A percentile compares a stretch with the other conserved stretches of the same genome.
These are phyloP conservation scores for Conops quadrifasciatus DNA, from an alignment of 2,888 invertebrate genomes.

Conservation along the genomic window DNA sequence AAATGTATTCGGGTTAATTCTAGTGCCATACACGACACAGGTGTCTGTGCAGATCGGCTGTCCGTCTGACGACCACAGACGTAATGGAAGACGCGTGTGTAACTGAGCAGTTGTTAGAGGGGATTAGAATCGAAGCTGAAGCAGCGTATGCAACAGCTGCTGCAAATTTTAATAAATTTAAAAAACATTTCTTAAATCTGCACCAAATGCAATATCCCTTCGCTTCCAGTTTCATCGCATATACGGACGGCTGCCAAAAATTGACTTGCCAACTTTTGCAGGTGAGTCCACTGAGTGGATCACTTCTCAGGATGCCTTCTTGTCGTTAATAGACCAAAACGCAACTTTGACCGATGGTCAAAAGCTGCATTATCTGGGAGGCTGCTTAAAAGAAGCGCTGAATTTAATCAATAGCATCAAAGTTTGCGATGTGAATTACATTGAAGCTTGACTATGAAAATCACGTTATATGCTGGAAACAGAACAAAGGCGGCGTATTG, in stretches of 20 bases:
- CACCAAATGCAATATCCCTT: background rate
- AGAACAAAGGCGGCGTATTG: too few species aligned
- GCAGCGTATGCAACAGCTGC: background rate
- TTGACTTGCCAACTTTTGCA: background rate
- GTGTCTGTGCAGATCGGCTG: too few species aligned
- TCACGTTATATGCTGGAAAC: too few species aligned
- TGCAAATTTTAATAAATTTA: background rate
- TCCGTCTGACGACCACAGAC: too few species aligned
- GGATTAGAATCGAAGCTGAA: constrained; percentile 5
- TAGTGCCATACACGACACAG: too few species aligned
- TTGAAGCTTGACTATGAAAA: background rate
- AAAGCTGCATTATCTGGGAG: too few species aligned
- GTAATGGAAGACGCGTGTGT: background rate
- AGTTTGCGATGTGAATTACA: constrained; percentile 4
- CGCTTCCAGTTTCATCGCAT: background rate
- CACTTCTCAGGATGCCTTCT: background rate
- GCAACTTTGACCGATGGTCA: background rate
- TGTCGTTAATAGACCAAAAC: constrained; percentile 1
- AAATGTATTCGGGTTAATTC: too few species aligned
- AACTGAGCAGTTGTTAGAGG: background rate
- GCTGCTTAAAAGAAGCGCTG: too few species aligned
- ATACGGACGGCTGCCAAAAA: constrained; percentile 4
- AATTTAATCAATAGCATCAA: background rate
- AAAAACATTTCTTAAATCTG: background rate
- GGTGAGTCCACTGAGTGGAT: constrained; percentile 2